Base-by-base conservation (phyloP, 2,797 vertebrate species). In the Sebastes alutus region DNA sequence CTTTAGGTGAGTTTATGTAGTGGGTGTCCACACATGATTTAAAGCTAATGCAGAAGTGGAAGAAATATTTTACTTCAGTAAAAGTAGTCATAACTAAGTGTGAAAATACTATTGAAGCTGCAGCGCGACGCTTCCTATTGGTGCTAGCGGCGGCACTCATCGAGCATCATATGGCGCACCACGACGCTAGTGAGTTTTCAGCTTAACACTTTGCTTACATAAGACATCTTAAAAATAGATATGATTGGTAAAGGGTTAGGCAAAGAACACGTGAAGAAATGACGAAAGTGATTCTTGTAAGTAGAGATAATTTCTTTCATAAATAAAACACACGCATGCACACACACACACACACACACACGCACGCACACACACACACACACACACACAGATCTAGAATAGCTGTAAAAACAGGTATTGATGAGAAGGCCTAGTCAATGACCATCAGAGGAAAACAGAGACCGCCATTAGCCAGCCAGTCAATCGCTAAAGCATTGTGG, bases 391-490 rank as follows among this genome's bases (percentile, higher is more conserved):
- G 75, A 55, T 88, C 87, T 73, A 86, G 85, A 90, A 87, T 86
- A 91, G 87, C 93, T 95, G 92, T 94, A 95, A 96, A 96, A 95
- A 93, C 89, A 90, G 87, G 52, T 96, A 96, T 96, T 93, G 95
- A 96, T 94, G 94, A 93, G 90, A 78, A 83, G 85, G 85, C 89
- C 93, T 80, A 94, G 95, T 96, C 95, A 96, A 96, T 96, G 94
- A 93, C 93, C 95, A 95, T 96, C 95, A 96, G 94, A 93, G 93
- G 94, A 94, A 96, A 96, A 95, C 94, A 95, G 95, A 96, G 93
- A 94, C 93, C 81, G 77, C 96, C 94, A 96, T 96, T 96, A 96
- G 95, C 94, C 91, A 93, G 76, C 89, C 93, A 96, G 96, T 96
- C 95, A 96, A 96, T 96, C 88, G 92, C 90, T 93, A 90, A 93